Percentiles rank a stretch among this genome's conserved stretches.
Evolutionary conservation across 2,888 invertebrate species (phyloP).

Genomic region (Macrostomum cliftonense): DNA sequence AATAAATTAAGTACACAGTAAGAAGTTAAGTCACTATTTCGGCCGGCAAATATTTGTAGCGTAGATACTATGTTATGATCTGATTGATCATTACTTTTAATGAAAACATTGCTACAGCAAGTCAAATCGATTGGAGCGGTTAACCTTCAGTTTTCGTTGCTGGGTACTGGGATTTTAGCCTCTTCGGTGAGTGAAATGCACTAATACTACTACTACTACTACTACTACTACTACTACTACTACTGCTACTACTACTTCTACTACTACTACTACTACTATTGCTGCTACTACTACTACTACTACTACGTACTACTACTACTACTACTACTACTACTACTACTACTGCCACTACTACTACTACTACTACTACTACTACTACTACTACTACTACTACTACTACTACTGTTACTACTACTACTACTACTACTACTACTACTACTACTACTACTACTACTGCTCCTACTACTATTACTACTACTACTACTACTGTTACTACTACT

Average conservation of each 20-base stretch:
- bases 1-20: too few relatives aligned
- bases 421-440: neutral
- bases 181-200: too few relatives aligned
- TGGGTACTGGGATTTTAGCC: too few relatives aligned
- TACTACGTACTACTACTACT: neutral
- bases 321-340: neutral
- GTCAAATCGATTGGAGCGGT: too few relatives aligned
- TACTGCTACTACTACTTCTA: conserved; percentile 1
- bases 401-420: neutral
- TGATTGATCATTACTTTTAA: too few relatives aligned
- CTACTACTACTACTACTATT: conserved; percentile 1
- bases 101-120: too few relatives aligned
- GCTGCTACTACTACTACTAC: neutral
- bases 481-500: neutral
- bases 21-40: too few relatives aligned
- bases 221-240: neutral
- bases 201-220: neutral
- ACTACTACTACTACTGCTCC: neutral
- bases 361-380: conserved; percentile 1
- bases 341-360: neutral
- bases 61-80: too few relatives aligned
- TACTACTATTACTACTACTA: too few relatives aligned
- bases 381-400: conserved; percentile 1
- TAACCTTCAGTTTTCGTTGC: too few relatives aligned
- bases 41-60: too few relatives aligned